phyloP scores from a whole-genome alignment of 2,888 invertebrate genomes.

The Agrilus mali region DNA sequence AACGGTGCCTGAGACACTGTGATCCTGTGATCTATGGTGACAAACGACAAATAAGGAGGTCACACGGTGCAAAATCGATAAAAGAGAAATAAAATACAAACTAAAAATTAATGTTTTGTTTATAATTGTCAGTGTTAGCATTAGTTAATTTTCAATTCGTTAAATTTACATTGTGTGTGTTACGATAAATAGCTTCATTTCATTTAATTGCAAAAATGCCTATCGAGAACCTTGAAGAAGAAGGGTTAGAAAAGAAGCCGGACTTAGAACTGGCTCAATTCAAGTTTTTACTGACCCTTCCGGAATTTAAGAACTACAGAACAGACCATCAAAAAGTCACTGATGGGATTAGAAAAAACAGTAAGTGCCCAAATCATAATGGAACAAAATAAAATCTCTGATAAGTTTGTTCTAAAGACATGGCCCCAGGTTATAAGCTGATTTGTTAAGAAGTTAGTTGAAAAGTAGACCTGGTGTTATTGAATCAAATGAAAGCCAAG shows the following conservation, averaged over 20 bases:
- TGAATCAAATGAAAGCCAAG: conserved; percentile 51
- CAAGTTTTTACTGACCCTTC: conserved; percentile 73
- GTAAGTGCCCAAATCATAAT: conserved; percentile 32
- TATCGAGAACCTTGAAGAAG: conserved; percentile 44
- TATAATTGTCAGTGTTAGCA: no score
- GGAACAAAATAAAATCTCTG: not conserved
- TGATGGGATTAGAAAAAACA: conserved; percentile 63
- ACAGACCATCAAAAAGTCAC: conserved; percentile 46
- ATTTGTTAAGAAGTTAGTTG: conserved; percentile 75
- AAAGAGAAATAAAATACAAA: no score
- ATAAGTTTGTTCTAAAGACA: conserved; percentile 44
- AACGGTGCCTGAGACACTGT: no score
- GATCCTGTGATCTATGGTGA: no score
- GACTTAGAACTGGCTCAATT: conserved; percentile 79
- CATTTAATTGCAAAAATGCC: conserved; percentile 33
- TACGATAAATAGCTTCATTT: no score
- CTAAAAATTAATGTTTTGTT: no score
- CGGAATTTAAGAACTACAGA: conserved; percentile 64
- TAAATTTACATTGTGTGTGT: no score
- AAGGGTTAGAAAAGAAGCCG: conserved; percentile 46
- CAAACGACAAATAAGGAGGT: no score
- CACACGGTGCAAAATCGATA: no score
- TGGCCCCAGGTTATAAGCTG: conserved; percentile 93
- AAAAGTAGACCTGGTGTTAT: conserved; percentile 58
- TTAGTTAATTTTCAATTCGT: no score